A percentile compares a stretch with the other conserved stretches of the same genome.
These are phyloP conservation scores for Oedothorax gibbosus DNA, from an alignment of 1,140 invertebrate species.

Conservation along the genomic window DNA sequence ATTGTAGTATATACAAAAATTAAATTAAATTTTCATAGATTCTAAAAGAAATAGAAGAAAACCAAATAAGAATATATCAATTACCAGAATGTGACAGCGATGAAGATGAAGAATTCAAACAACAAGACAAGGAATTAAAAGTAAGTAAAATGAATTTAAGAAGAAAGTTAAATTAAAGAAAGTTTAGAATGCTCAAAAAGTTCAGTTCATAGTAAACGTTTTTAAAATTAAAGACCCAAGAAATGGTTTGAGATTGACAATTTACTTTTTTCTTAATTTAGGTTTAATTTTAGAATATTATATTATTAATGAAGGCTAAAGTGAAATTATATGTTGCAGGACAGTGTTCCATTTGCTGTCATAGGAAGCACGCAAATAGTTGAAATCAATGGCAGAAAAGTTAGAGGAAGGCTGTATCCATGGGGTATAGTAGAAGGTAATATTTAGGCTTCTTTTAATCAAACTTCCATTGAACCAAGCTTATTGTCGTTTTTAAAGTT, in stretches of 20 bases:
- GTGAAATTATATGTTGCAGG: constrained; percentile 65
- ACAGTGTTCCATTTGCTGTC: constrained; percentile 94
- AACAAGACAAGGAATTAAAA: constrained; percentile 89
- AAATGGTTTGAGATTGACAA: background rate
- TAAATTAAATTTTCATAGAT: constrained; percentile 65
- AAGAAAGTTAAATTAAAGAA: background rate
- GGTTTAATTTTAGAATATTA: background rate
- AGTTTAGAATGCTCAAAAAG: no score
- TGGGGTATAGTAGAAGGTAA: constrained; percentile 97
- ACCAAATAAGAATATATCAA: constrained; percentile 86
- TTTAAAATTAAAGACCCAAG: background rate
- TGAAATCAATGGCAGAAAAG: constrained; percentile 87
- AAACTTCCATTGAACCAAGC: no score
- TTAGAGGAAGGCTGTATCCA: constrained; percentile 93
- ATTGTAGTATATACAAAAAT: background rate
- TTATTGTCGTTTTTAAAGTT: no score
- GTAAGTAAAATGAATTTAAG: no score
- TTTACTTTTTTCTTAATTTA: no score
- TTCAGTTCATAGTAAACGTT: background rate
- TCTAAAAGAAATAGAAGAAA: constrained; percentile 73
- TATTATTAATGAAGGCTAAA: background rate
- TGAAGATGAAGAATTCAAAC: constrained; percentile 93
- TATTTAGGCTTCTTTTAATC: background rate
- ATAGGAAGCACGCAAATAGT: constrained; percentile 95
- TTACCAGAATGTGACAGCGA: constrained; percentile 96